Evolutionary conservation across 2,113 vertebrate species (phyloP).

Genomic region (human): GRCh38 chr17:9258501-9259000

Average conservation of each 20-base stretch:
- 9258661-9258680: neutral
- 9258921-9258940: neutral
- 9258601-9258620: neutral
- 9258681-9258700: neutral
- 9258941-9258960: neutral
- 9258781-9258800: accelerated
- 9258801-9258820: neutral
- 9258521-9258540: neutral
- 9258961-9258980: too few relatives aligned
- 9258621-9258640: neutral
- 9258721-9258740: neutral
- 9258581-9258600: too few relatives aligned
- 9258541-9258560: too few relatives aligned
- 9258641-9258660: neutral
- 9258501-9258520: neutral
- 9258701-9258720: neutral
- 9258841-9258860: accelerated
- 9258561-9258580: accelerated
- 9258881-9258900: too few relatives aligned
- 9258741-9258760: neutral
- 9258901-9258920: neutral
- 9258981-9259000: neutral
- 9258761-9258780: neutral
- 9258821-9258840: accelerated
- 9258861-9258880: too few relatives aligned